phyloP scores from a whole-genome alignment of 2,797 vertebrate genomes.

The Xenopus petersii region DNA sequence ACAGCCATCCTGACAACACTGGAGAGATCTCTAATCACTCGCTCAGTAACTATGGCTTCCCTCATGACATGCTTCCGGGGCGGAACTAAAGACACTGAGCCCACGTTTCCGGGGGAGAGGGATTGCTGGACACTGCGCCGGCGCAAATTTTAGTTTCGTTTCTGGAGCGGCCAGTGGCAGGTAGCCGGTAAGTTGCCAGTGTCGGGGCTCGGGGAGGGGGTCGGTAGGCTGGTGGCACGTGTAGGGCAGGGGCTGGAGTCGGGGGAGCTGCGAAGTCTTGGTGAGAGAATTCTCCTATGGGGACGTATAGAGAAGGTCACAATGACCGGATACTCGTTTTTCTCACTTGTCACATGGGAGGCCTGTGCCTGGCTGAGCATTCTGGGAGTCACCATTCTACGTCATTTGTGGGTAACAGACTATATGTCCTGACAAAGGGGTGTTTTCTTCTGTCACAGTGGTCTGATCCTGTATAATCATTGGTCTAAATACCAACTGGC shows the following conservation, averaged over 20 bases:
- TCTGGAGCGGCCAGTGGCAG: not conserved
- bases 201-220: not conserved
- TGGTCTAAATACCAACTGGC: no score
- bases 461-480: no score
- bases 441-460: no score
- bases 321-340: not conserved
- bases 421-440: no score
- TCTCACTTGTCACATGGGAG: not conserved
- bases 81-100: not conserved
- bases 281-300: not conserved
- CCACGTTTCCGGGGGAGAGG: not conserved
- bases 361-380: not conserved
- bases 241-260: not conserved
- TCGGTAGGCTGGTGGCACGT: not conserved
- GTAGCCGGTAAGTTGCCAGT: not conserved
- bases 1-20: no score
- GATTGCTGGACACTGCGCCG: not conserved
- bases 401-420: no score
- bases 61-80: not conserved
- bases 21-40: no score
- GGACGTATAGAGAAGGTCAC: not conserved
- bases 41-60: no score
- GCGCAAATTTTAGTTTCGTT: not conserved
- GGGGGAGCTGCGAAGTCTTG: not conserved
- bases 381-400: not conserved